Conservation (phyloP, 2,113 vertebrate genomes). For the Pleuronectes platessa region DNA sequence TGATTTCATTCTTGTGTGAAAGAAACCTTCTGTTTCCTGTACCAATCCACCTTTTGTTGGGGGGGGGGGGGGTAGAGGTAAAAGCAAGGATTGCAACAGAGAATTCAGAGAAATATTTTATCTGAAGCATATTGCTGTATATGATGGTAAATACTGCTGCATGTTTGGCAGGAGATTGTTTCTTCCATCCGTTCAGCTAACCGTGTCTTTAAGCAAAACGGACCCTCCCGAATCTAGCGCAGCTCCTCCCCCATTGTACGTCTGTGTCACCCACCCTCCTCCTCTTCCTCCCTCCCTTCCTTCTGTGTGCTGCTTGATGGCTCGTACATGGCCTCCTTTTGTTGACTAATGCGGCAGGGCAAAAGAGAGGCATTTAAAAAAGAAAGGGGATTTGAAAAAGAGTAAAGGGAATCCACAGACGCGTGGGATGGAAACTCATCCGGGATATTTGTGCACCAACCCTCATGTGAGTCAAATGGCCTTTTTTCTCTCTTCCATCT, state of each 20-base stretch:
- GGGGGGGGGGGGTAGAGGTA: too few relatives aligned
- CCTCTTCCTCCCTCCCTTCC: slow-evolving; percentile 31
- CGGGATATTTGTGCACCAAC: slow-evolving; percentile 55
- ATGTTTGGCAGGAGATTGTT: background rate
- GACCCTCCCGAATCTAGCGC: background rate
- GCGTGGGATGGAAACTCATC: slow-evolving; percentile 62
- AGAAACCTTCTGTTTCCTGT: background rate
- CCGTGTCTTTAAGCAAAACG: slow-evolving; percentile 15
- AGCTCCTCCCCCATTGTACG: slow-evolving; percentile 57
- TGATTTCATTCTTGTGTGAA: background rate
- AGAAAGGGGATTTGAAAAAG: background rate
- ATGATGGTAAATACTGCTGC: background rate
- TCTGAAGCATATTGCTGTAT: background rate
- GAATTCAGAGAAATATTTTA: too few relatives aligned
- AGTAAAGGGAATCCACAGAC: slow-evolving; percentile 9
- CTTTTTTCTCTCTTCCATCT: slow-evolving; percentile 18
- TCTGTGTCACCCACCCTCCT: slow-evolving; percentile 11
- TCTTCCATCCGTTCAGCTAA: slow-evolving; percentile 37
- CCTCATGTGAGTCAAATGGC: slow-evolving; percentile 81
- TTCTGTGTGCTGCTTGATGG: slow-evolving; percentile 25
- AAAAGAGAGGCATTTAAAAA: slow-evolving; percentile 3
- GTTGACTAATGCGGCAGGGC: slow-evolving; percentile 11
- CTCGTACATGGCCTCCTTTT: slow-evolving; percentile 2
- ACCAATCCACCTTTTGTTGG: too few relatives aligned
- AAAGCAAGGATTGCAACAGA: too few relatives aligned